Base-by-base conservation (phyloP, 2,113 vertebrate genomes). In the Equus przewalskii region DNA sequence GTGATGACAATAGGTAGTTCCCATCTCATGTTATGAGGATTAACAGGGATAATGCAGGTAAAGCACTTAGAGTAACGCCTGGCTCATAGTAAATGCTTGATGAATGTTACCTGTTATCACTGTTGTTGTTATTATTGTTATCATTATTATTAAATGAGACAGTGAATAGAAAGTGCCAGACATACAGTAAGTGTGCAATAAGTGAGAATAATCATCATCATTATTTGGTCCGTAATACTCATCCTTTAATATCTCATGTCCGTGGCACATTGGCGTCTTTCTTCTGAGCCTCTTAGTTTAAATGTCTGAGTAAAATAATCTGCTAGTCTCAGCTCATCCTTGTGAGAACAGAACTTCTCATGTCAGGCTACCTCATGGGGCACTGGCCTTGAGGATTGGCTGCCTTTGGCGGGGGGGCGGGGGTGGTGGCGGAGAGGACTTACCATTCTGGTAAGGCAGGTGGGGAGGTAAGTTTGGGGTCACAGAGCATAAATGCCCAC, bases 211-310 rank as follows among this genome's bases (percentile, higher is more conserved):
- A 0, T 44, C 36, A 8, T 64, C 11, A 33, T 82, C 72, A 91
- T 94, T 54, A 62, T 44, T 56, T 64, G 19, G 33, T 54, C 62
- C 33, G 22, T 73, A 24, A 36, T 82, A 83, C 78, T 69, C 86
- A 44, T 58, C 46, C 58, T 87, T 69, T 91, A 86, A 26, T 87
- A 79, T 96, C 86, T 83, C 67, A 49, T 75, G 56, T 83, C 41
- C 41, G 2, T 72, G 36, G 15, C 41, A 89, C 28, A 58, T 62
- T 67, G 56, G 30, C 41, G 62, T 90, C 44, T 88, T 83, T 82
- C n/a, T 91, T 86, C 65, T n/a, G 69, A 76, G 78, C 84, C 36
- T 80, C 22, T 46, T 87, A 49, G 33, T 93, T 96, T 93, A 91
- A 95, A 64, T 73, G 81, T 36, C 44, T 75, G 58, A 89, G 36